phyloP scores from a whole-genome alignment of 2,888 invertebrate genomes.

The Shargacucullia verbasci region DNA sequence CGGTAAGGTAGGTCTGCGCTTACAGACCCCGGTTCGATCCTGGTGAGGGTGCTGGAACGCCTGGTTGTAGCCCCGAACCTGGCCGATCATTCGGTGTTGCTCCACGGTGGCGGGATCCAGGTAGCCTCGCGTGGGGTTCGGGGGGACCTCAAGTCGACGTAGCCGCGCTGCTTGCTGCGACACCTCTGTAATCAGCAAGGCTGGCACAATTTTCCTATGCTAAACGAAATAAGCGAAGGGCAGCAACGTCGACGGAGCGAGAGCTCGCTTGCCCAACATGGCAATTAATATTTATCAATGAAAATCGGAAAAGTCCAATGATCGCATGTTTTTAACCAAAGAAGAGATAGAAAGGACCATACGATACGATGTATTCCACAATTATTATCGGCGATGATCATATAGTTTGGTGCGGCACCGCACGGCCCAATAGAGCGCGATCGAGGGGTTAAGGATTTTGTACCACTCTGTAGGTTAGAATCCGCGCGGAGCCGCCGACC shows the following conservation, averaged over 20 bases:
- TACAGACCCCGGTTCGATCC: conserved; percentile 27
- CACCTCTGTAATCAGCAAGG: conserved; percentile 75
- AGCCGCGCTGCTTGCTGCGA: conserved; percentile 69
- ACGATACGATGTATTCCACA: too few relatives aligned
- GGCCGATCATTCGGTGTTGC: conserved; percentile 78
- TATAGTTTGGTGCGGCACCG: too few relatives aligned
- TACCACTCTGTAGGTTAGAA: too few relatives aligned
- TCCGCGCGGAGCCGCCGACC: too few relatives aligned
- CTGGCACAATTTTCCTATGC: conserved; percentile 59
- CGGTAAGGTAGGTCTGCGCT: conserved; percentile 2
- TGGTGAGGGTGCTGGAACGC: conserved; percentile 58
- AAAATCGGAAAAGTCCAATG: too few relatives aligned
- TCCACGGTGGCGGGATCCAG: conserved; percentile 76
- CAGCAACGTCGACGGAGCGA: too few relatives aligned
- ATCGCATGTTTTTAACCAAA: too few relatives aligned
- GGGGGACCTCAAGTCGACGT: conserved; percentile 67
- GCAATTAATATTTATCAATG: too few relatives aligned
- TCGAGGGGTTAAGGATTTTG: too few relatives aligned
- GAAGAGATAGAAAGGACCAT: too few relatives aligned
- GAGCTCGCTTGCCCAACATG: too few relatives aligned
- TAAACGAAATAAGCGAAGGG: conserved; percentile 3
- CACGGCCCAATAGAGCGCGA: too few relatives aligned
- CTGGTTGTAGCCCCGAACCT: conserved; percentile 69
- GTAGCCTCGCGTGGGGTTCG: conserved; percentile 72
- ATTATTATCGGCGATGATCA: neutral